These are phyloP conservation scores for Halcyon chelicuti DNA, from an alignment of 2,797 vertebrate genomes.

Conservation along the genomic window DNA sequence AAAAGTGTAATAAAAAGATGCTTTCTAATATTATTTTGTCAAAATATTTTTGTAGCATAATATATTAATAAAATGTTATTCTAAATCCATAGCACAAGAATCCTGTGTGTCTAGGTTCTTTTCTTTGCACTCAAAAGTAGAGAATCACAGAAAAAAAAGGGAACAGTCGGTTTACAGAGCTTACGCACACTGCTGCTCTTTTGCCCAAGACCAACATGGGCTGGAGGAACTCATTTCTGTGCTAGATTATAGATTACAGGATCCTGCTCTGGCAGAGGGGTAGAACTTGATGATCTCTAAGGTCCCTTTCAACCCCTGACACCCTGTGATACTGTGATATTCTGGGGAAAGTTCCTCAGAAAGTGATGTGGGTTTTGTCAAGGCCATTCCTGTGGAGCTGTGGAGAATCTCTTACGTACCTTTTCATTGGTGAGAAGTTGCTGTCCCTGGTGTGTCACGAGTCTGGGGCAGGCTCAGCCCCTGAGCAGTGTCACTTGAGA, in stretches of 20 bases:
- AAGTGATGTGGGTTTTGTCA: background rate
- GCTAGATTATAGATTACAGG: no score
- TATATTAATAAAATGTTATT: conserved; percentile 84
- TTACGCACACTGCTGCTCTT: background rate
- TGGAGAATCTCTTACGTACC: background rate
- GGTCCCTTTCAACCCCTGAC: no score
- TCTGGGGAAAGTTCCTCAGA: background rate
- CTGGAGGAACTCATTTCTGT: background rate
- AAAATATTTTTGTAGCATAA: conserved; percentile 86
- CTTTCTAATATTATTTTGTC: conserved; percentile 85
- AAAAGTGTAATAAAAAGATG: conserved; percentile 80
- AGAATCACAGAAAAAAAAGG: background rate
- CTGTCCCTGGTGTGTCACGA: background rate
- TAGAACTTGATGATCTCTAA: no score
- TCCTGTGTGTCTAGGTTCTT: background rate
- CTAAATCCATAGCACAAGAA: conserved; percentile 56
- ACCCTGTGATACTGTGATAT: no score
- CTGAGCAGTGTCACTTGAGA: accelerated
- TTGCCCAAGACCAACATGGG: background rate
- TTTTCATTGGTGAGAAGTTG: background rate
- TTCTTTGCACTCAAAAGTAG: background rate
- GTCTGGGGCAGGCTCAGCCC: background rate
- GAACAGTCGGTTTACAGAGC: background rate
- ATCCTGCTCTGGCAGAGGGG: no score
- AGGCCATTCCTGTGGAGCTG: background rate